phyloP scores from a whole-genome alignment of 2,797 vertebrate genomes.

The Danionella dracula region DNA sequence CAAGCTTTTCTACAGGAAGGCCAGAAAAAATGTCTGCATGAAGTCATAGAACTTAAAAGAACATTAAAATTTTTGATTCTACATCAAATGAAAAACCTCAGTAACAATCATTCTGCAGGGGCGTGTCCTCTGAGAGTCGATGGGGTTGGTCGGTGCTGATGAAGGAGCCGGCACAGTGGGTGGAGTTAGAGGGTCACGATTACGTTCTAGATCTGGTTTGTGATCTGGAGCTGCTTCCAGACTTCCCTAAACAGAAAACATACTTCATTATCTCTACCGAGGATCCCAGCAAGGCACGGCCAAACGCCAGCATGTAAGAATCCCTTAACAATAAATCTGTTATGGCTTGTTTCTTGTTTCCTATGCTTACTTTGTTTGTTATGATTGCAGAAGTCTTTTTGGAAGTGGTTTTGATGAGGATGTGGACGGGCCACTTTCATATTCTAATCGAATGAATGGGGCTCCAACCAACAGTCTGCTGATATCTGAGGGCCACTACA shows the following conservation, averaged over 20 bases:
- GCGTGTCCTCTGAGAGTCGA: conserved; percentile 71
- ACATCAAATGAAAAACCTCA: background rate
- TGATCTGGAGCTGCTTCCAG: conserved; percentile 80
- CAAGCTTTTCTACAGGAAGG: too few species aligned
- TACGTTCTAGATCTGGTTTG: conserved; percentile 90
- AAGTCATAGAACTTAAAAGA: too few species aligned
- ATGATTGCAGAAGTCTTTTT: conserved; percentile 71
- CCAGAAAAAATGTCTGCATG: too few species aligned
- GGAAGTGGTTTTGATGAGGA: conserved; percentile 73
- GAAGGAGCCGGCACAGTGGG: conserved; percentile 83
- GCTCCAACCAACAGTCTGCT: conserved; percentile 48
- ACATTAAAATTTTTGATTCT: too few species aligned
- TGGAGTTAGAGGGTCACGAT: conserved; percentile 92
- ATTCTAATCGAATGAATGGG: conserved; percentile 52
- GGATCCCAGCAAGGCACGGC: conserved; percentile 54
- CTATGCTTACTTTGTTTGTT: conserved; percentile 8
- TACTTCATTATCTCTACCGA: conserved; percentile 87
- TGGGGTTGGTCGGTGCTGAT: conserved; percentile 86
- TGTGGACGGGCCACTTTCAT: conserved; percentile 58
- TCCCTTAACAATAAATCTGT: background rate
- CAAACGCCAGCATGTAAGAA: conserved; percentile 70
- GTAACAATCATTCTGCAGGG: conserved; percentile 58
- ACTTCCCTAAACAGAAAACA: conserved; percentile 87
- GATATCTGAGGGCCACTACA: conserved; percentile 53
- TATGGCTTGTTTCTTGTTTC: background rate